phyloP scores from a whole-genome alignment of 2,888 invertebrate species.

The Himalopsyche tibetana region DNA sequence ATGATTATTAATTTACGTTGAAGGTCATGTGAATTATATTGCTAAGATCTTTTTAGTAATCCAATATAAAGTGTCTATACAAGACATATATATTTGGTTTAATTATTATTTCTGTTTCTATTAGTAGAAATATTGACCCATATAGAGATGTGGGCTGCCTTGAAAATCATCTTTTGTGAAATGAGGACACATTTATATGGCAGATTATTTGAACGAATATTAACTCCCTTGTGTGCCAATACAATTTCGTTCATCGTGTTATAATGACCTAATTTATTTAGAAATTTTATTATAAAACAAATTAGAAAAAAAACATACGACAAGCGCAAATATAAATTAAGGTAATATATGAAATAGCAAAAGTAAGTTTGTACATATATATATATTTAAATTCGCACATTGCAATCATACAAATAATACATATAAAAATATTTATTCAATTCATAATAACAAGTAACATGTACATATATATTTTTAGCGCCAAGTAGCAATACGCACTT shows the following conservation, averaged over 20 bases:
- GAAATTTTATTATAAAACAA: not conserved
- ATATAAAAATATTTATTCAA: not conserved
- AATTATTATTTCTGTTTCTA: not conserved
- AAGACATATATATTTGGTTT: not conserved
- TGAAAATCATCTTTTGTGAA: slow-evolving; percentile 5
- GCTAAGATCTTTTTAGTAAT: too few species aligned
- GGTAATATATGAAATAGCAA: not conserved
- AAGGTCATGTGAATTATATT: too few species aligned
- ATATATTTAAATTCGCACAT: slow-evolving; percentile 1
- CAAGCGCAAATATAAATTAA: not conserved
- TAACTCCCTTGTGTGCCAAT: not conserved
- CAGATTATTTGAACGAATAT: not conserved
- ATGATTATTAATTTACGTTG: too few species aligned
- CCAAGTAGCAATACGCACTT: not conserved
- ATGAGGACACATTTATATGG: not conserved
- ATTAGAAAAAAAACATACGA: not conserved
- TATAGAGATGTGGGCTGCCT: not conserved
- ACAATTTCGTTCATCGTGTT: not conserved
- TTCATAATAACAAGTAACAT: not conserved
- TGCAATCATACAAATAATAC: not conserved
- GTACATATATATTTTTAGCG: not conserved
- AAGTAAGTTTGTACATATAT: not conserved
- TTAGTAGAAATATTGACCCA: not conserved
- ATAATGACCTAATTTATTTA: not conserved
- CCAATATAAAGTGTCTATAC: not conserved